These are phyloP conservation scores for Whitmania pigra DNA, from an alignment of 1,140 invertebrate genomes.

Conservation along the genomic window DNA sequence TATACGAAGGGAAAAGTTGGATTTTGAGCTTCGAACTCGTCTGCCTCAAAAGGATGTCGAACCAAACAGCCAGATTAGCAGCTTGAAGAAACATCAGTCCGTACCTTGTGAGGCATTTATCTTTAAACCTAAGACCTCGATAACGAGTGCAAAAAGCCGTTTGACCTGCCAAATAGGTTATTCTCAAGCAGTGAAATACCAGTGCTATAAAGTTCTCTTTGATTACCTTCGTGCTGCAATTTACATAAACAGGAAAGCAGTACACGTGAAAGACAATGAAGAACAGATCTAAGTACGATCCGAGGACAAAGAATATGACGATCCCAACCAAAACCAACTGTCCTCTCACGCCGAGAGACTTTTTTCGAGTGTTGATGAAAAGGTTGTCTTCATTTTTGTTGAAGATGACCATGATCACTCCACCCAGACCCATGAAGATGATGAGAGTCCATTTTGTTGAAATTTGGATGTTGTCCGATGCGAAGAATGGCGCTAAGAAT, in stretches of 20 bases:
- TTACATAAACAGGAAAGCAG: neutral
- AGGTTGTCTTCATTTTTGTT: neutral
- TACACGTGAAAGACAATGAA: neutral
- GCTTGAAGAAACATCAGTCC: conserved; percentile 10
- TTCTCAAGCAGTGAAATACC: conserved; percentile 8
- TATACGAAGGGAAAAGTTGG: neutral
- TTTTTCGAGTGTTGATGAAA: neutral
- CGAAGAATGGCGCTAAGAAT: neutral
- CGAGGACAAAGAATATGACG: conserved; percentile 13
- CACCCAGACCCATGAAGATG: neutral
- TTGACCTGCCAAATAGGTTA: conserved; percentile 6
- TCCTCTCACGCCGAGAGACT: conserved; percentile 7
- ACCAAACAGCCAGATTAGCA: conserved; percentile 11
- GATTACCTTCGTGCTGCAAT: neutral
- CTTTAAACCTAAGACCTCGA: neutral
- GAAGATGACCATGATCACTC: conserved; percentile 9
- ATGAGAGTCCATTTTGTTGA: neutral
- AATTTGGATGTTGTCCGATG: neutral
- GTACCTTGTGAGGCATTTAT: conserved; percentile 3
- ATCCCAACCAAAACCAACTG: conserved; percentile 5
- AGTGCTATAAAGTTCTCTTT: neutral
- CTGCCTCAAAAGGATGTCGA: conserved; percentile 10
- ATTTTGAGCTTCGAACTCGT: neutral
- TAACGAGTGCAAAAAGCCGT: conserved; percentile 11
- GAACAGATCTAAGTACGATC: neutral